A percentile compares a stretch with the other conserved stretches of the same genome.
Conservation (phyloP, 1,140 invertebrate species). For the Elymnias hypermnestra region DNA sequence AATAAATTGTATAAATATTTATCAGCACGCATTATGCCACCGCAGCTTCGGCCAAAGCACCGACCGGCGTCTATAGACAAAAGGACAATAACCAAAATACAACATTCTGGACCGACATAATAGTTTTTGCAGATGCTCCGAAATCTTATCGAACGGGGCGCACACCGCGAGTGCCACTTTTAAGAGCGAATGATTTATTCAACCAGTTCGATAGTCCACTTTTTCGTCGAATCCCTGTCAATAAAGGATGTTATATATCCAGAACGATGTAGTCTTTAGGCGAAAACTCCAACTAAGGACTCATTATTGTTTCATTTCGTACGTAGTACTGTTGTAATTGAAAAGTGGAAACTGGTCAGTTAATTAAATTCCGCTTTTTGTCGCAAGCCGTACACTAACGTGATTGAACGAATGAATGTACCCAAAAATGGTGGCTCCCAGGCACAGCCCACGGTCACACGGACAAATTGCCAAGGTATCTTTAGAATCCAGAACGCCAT, state of each 20-base stretch:
- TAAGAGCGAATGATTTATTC: constrained; percentile 52
- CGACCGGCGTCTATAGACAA: constrained; percentile 44
- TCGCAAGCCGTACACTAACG: constrained; percentile 9
- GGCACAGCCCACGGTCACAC: constrained; percentile 13
- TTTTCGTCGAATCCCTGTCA: constrained; percentile 31
- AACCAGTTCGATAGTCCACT: constrained; percentile 30
- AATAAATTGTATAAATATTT: constrained; percentile 72
- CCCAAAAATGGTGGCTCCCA: constrained; percentile 13
- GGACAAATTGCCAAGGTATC: constrained; percentile 8
- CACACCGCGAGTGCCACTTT: constrained; percentile 64
- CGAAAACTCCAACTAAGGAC: constrained; percentile 21
- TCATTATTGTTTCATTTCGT: constrained; percentile 22
- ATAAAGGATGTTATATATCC: constrained; percentile 30
- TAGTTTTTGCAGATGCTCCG: constrained; percentile 59
- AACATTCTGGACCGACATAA: constrained; percentile 55
- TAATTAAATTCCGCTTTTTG: constrained; percentile 19
- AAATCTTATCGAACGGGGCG: constrained; percentile 46
- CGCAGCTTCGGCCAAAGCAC: constrained; percentile 27
- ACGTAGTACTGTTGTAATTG: constrained; percentile 11
- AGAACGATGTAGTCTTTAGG: constrained; percentile 22
- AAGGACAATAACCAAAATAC: constrained; percentile 44
- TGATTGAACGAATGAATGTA: constrained; percentile 21
- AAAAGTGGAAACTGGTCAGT: constrained; percentile 3
- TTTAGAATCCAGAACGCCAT: constrained; percentile 14
- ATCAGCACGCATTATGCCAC: constrained; percentile 59